Conservation (phyloP, 1,140 invertebrate genomes). For the Euschistus heros region DNA sequence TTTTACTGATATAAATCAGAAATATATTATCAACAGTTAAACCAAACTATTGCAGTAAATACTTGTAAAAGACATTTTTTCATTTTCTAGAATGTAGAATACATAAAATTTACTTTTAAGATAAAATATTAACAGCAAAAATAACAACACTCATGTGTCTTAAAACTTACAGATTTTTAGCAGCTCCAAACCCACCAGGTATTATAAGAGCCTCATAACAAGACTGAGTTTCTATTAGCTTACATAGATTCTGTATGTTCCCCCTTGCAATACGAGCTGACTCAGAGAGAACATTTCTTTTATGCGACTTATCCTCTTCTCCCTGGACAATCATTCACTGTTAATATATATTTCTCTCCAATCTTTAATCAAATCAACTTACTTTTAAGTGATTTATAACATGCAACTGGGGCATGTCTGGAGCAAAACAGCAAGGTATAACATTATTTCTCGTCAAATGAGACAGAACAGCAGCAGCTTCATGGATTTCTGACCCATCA, state of each 20-base stretch:
- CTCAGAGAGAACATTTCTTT: slow-evolving; percentile 46
- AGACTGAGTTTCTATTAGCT: slow-evolving; percentile 34
- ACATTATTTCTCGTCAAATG: slow-evolving; percentile 41
- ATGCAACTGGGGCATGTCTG: slow-evolving; percentile 42
- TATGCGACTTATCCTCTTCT: slow-evolving; percentile 21
- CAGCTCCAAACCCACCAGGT: slow-evolving; percentile 51
- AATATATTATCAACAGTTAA: too few relatives aligned
- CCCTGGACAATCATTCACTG: slow-evolving; percentile 6
- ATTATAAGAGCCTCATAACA: slow-evolving; percentile 44
- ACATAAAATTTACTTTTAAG: too few relatives aligned
- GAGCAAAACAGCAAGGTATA: slow-evolving; percentile 45
- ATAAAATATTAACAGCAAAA: too few relatives aligned
- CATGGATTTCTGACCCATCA: slow-evolving; percentile 51
- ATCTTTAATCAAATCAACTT: slow-evolving; percentile 17
- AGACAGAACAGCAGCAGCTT: slow-evolving; percentile 43
- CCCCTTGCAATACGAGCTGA: slow-evolving; percentile 48
- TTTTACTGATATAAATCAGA: too few relatives aligned
- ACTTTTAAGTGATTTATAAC: slow-evolving; percentile 44
- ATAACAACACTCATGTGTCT: too few relatives aligned
- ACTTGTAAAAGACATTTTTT: too few relatives aligned
- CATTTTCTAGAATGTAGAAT: too few relatives aligned
- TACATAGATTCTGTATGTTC: slow-evolving; percentile 38
- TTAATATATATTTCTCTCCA: background rate
- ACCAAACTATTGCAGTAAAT: too few relatives aligned
- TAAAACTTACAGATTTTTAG: slow-evolving; percentile 47